These are phyloP conservation scores for Argya squamiceps DNA, from an alignment of 2,797 vertebrate species.

Conservation along the genomic window DNA sequence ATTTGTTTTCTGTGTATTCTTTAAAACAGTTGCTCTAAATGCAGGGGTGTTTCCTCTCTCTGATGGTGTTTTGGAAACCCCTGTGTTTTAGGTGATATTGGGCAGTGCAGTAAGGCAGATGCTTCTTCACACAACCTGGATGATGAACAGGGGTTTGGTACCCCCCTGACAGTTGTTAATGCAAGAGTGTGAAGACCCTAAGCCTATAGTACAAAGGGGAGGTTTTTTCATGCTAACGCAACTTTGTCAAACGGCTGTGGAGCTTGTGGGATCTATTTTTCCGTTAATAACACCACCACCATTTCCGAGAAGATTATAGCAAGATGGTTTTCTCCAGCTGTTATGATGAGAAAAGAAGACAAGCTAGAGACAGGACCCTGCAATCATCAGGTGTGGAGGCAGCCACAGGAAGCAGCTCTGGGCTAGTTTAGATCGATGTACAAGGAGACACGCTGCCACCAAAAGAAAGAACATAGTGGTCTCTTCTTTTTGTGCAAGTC, in stretches of 20 bases:
- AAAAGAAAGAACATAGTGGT: neutral
- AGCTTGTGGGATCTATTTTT: neutral
- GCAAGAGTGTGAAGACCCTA: neutral
- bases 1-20: neutral
- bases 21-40: neutral
- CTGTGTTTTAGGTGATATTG: neutral
- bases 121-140: neutral
- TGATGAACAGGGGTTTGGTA: neutral
- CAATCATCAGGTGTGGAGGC: neutral
- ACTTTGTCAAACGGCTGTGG: neutral
- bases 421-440: neutral
- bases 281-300: neutral
- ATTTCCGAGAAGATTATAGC: neutral
- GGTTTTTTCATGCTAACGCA: neutral
- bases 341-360: neutral
- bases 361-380: neutral
- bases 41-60: neutral
- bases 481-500: neutral
- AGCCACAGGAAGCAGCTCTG: neutral
- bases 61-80: neutral
- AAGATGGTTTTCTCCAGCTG: neutral
- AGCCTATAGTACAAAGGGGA: neutral
- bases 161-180: accelerated
- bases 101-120: neutral
- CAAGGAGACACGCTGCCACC: neutral